Base-by-base conservation (phyloP, 2,888 invertebrate species). In the Metacarcinus magister region DNA sequence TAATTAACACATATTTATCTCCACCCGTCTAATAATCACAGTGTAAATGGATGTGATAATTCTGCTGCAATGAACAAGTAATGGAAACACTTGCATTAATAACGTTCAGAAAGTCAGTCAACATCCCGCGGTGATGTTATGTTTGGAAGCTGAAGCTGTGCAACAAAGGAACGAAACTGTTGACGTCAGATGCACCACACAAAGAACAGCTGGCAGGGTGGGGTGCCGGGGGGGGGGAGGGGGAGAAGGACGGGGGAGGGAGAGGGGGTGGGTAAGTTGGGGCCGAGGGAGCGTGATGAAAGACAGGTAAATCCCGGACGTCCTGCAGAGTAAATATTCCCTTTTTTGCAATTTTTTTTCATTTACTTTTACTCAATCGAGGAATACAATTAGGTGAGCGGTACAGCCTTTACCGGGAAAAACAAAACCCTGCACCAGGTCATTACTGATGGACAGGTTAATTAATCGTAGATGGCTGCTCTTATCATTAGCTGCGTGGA, bases 401-500 rank as follows among this genome's bases (percentile, higher is more conserved):
- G 8, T 32, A 82, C 2, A 13, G 82, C 32, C 32, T 82, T 82
- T 28, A 82, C 82, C 3, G 8, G 32, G 10, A 82, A 82, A 28
- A 32, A 32, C 10, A 67, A n/a, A 67, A 19, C 8, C 19, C n/a
- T 16, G 16, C 67, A n/a, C n/a, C 67, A 23, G 23, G 67, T 67
- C 67, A 67, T n/a, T 67, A n/a, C 67, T 67, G 67, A 67, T n/a
- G 67, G 67, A 67, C 67, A 67, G 67, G 67, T 67, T 82, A 82
- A 82, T 82, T 82, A 82, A 32, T 82, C 82, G 32, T 32, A 82
- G 82, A 32, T 8, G 32, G 28, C n/a, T 67, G n/a, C 67, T n/a
- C 2, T 67, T n/a, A n/a, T 8, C 19, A 23, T n/a, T n/a, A 67
- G 67, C n/a, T 1, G 3, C n/a, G 4, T 1, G 67, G n/a, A 54